phyloP scores from a whole-genome alignment of 2,888 invertebrate genomes.

The Cecidostiba fungosa region DNA sequence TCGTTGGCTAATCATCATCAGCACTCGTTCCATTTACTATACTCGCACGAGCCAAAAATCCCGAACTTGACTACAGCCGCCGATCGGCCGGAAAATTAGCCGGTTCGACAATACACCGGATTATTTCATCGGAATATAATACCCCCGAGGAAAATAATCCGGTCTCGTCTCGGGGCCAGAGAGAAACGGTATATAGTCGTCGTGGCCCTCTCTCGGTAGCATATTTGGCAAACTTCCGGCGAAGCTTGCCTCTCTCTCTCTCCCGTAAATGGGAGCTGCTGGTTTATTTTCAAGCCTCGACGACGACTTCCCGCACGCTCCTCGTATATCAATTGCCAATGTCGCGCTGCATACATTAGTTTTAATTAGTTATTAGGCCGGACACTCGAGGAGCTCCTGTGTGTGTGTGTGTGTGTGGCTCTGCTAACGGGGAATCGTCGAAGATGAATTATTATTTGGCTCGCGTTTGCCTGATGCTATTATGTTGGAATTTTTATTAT shows the following conservation, averaged over 20 bases:
- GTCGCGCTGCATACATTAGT: conserved; percentile 29
- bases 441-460: not conserved
- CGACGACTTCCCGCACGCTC: not conserved
- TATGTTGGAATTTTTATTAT: not conserved
- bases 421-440: not conserved
- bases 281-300: conserved; percentile 45
- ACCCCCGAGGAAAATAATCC: conserved; percentile 28
- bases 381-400: not conserved
- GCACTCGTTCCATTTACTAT: no score
- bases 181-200: conserved; percentile 12
- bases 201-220: not conserved
- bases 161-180: conserved; percentile 5
- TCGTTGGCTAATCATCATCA: no score
- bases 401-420: not conserved
- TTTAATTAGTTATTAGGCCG: conserved; percentile 49
- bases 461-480: not conserved
- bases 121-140: conserved; percentile 33
- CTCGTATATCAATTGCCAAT: conserved; percentile 39
- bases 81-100: conserved; percentile 37
- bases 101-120: conserved; percentile 1
- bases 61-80: not conserved
- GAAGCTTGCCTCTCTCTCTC: not conserved
- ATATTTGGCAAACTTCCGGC: conserved; percentile 58
- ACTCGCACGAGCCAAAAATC: not conserved
- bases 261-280: conserved; percentile 23